Percentiles rank a stretch among this genome's conserved stretches.
Conservation (phyloP, 2,888 invertebrate species). For the Pseudococcus longispinus region DNA sequence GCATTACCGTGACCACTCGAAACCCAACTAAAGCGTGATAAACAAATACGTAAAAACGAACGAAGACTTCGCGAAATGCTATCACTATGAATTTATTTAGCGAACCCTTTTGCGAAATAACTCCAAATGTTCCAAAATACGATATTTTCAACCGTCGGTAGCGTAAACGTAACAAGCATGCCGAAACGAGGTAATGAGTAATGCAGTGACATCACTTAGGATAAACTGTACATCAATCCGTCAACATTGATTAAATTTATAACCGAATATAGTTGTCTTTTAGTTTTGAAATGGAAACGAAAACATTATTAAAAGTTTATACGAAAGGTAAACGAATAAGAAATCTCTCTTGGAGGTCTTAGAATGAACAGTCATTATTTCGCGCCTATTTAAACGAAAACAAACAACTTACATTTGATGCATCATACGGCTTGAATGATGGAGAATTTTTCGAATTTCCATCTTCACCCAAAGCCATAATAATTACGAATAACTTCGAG, state of each 20-base stretch:
- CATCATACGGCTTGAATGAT: slow-evolving; percentile 50
- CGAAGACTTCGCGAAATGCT: not conserved
- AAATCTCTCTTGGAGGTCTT: not conserved
- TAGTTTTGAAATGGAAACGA: not conserved
- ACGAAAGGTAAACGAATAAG: not conserved
- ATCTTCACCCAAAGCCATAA: slow-evolving; percentile 49
- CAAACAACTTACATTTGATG: slow-evolving; percentile 54
- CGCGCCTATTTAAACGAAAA: slow-evolving; percentile 53
- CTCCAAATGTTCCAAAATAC: too few relatives aligned
- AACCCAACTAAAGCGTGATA: not conserved
- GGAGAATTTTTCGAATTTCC: slow-evolving; percentile 48
- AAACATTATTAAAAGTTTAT: not conserved
- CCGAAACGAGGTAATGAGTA: slow-evolving; percentile 26
- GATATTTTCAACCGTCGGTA: not conserved
- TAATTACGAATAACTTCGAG: not conserved
- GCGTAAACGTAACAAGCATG: slow-evolving; percentile 26
- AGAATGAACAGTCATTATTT: slow-evolving; percentile 48
- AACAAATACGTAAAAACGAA: not conserved
- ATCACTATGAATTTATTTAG: not conserved
- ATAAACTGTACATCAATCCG: not conserved
- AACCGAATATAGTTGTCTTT: not conserved
- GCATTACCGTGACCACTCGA: not conserved
- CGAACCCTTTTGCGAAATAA: not conserved
- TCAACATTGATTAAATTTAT: not conserved
- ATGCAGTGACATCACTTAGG: not conserved